phyloP scores from a whole-genome alignment of 2,888 invertebrate species.

The Brachypterus glaber region DNA sequence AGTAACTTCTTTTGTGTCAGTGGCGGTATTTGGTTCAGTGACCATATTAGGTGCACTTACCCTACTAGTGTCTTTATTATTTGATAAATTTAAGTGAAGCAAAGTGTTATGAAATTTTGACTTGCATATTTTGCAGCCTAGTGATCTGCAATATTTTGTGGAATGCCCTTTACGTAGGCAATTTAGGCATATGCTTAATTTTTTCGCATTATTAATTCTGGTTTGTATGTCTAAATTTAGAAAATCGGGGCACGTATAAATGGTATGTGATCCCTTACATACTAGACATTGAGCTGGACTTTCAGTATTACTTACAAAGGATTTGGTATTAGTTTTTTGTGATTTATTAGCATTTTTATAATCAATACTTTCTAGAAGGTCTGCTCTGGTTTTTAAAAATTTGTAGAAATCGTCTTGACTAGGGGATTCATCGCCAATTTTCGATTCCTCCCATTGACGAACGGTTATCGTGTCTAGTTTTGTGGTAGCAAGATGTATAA shows the following conservation, averaged over 20 bases:
- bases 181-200: slow-evolving; percentile 9
- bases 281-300: slow-evolving; percentile 4
- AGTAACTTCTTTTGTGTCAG: too few species aligned
- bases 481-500: slow-evolving; percentile 4
- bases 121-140: too few species aligned
- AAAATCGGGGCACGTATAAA: slow-evolving; percentile 7
- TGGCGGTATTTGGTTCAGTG: too few species aligned
- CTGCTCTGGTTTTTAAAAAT: slow-evolving; percentile 6
- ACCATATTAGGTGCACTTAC: too few species aligned
- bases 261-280: slow-evolving; percentile 8
- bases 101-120: too few species aligned
- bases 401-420: slow-evolving; percentile 3
- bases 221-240: background rate
- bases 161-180: slow-evolving; percentile 6
- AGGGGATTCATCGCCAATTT: slow-evolving; percentile 3
- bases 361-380: slow-evolving; percentile 1
- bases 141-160: slow-evolving; percentile 4
- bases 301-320: background rate
- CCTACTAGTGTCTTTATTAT: too few species aligned
- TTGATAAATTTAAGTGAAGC: too few species aligned
- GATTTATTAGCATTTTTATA: background rate
- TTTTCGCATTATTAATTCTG: slow-evolving; percentile 6
- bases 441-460: slow-evolving; percentile 8
- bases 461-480: slow-evolving; percentile 9
- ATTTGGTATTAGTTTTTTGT: background rate